Evolutionary conservation across 1,140 invertebrate genomes (phyloP), one percentile per base, ranked within the genome.

Genomic region (Drosophila paulistorum): DNA sequence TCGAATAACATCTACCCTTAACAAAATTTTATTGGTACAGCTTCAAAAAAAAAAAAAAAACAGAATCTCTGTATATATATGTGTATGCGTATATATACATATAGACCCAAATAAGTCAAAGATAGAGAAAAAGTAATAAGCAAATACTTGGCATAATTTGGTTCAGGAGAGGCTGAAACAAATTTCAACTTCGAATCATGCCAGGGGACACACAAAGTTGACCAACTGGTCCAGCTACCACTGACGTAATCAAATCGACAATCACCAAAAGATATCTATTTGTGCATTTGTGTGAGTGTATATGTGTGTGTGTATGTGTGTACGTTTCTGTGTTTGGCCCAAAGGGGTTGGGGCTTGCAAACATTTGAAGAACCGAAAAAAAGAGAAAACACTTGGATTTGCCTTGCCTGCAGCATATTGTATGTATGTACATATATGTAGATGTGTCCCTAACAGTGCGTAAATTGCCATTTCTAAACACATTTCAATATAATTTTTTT

Each of bases 61-160:
- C 26, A 48, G 60, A 66, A 48, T 9, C 4, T 48, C 14, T 48
- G 14, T 48, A 48, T 48, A 20, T 48, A 2, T 48, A 48, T 17
- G 4, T 20, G 14, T 17, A 20, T 48, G 17, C 17, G 7, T 48
- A 48, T 20, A 48, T 48, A 48, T 9, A 2, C 1, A 23, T 23
- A 48, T 23, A 23, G 17, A 11, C 45, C 17, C 45, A 51, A 20
- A 51, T 51, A 51, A 51, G 45, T 51, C 45, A 51, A 51, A 51
- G 45, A 20, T 51, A 14, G 45, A 51, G 45, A 64, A 86, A 86
- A 83, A 70, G 69, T 87, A 87, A 87, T 87, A 87, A 86, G 83
- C 76, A 87, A 87, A 87, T 87, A 89, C 76, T 87, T 83, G 84
- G 83, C 83, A 87, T 87, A 87, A 89, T 87, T 83, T 80, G 77